Evolutionary conservation across 1,140 invertebrate species (phyloP).

Genomic region (Dendrolimus kikuchii): DNA sequence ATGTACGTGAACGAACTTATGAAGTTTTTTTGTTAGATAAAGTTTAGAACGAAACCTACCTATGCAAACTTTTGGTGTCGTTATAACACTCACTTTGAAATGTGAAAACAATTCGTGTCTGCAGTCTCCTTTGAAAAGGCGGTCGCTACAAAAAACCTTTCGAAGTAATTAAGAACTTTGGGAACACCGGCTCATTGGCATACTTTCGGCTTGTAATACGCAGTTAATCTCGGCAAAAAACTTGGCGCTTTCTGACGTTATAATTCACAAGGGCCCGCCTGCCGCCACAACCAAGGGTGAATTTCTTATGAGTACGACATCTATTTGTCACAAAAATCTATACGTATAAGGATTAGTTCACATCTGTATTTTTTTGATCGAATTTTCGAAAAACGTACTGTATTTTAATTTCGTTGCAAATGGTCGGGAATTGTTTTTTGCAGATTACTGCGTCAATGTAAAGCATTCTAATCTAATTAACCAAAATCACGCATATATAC

Average conservation of each 20-base stretch:
- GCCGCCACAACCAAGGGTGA: slow-evolving; percentile 44
- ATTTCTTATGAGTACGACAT: slow-evolving; percentile 50
- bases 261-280: slow-evolving; percentile 48
- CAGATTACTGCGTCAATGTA: too few species aligned
- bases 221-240: slow-evolving; percentile 60
- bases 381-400: too few species aligned
- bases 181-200: slow-evolving; percentile 52
- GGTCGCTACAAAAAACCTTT: slow-evolving; percentile 38
- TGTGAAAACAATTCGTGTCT: slow-evolving; percentile 28
- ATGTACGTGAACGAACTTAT: too few species aligned
- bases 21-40: too few species aligned
- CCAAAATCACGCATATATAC: too few species aligned
- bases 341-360: slow-evolving; percentile 22
- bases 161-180: slow-evolving; percentile 57
- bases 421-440: too few species aligned
- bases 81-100: slow-evolving; percentile 19
- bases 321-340: slow-evolving; percentile 52
- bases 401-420: too few species aligned
- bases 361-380: too few species aligned
- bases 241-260: slow-evolving; percentile 47
- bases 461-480: too few species aligned
- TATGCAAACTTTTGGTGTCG: slow-evolving; percentile 24
- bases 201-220: slow-evolving; percentile 59
- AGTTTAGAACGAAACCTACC: slow-evolving; percentile 16
- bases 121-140: slow-evolving; percentile 18